A percentile compares a stretch with the other conserved stretches of the same genome.
phyloP scores from a whole-genome alignment of 1,140 invertebrate species.

The Cotesia typhae region DNA sequence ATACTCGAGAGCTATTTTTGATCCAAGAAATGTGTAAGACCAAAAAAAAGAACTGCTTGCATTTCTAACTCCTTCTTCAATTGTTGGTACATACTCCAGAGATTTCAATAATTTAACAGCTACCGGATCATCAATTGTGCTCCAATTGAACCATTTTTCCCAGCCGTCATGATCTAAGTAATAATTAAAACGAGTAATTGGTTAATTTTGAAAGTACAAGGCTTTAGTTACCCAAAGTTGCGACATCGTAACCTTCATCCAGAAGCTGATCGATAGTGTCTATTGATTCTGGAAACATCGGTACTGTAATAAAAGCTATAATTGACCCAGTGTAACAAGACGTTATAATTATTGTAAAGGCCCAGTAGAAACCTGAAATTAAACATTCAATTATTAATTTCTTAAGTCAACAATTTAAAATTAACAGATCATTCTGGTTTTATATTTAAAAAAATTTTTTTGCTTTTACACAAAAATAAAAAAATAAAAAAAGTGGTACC shows the following conservation, averaged over 20 bases:
- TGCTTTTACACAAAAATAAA: background rate
- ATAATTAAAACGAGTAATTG: conserved; percentile 36
- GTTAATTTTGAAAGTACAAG: conserved; percentile 16
- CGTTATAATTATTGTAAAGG: conserved; percentile 82
- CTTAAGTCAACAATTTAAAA: background rate
- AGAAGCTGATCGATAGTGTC: conserved; percentile 73
- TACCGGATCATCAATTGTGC: conserved; percentile 61
- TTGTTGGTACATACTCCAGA: conserved; percentile 71
- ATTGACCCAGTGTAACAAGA: conserved; percentile 82
- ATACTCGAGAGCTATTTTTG: conserved; percentile 73
- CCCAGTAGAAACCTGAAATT: conserved; percentile 74
- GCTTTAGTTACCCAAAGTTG: conserved; percentile 67
- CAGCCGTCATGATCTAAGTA: conserved; percentile 73
- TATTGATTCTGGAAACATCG: conserved; percentile 74
- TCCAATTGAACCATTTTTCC: conserved; percentile 75
- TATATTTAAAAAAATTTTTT: background rate
- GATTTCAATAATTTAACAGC: conserved; percentile 71
- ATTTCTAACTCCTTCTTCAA: conserved; percentile 73
- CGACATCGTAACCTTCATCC: conserved; percentile 69
- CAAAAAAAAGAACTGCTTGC: conserved; percentile 76
- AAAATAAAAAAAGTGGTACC: conserved; percentile 61
- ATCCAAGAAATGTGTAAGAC: conserved; percentile 78
- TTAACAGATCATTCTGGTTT: background rate
- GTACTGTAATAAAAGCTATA: conserved; percentile 81
- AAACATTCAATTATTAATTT: too few relatives aligned